phyloP scores from a whole-genome alignment of 2,888 invertebrate genomes.

The Unio delphinus region DNA sequence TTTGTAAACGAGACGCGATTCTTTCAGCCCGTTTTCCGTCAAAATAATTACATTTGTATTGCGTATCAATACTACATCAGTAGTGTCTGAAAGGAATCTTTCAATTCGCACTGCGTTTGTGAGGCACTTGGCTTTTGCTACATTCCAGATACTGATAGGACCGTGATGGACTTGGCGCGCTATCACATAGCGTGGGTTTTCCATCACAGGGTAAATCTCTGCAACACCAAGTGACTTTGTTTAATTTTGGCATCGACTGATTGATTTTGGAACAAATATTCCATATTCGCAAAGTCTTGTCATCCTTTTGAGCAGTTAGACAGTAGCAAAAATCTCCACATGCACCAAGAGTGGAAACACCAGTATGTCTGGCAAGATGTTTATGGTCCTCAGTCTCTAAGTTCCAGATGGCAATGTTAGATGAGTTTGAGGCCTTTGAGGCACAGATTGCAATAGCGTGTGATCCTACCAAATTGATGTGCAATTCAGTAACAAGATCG shows the following conservation, averaged over 20 bases:
- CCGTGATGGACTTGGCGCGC: slow-evolving; percentile 64
- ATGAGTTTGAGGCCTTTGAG: slow-evolving; percentile 52
- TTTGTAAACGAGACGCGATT: slow-evolving; percentile 61
- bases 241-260: slow-evolving; percentile 59
- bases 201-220: slow-evolving; percentile 57
- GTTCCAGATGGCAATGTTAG: slow-evolving; percentile 68
- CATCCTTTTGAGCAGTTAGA: slow-evolving; percentile 59
- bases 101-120: slow-evolving; percentile 60
- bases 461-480: slow-evolving; percentile 61
- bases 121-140: slow-evolving; percentile 58
- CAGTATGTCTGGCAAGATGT: slow-evolving; percentile 65
- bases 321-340: slow-evolving; percentile 63
- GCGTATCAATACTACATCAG: slow-evolving; percentile 62
- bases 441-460: slow-evolving; percentile 63
- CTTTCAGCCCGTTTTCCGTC: slow-evolving; percentile 62
- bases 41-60: slow-evolving; percentile 64
- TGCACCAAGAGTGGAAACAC: slow-evolving; percentile 56
- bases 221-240: slow-evolving; percentile 55
- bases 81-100: slow-evolving; percentile 58
- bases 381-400: slow-evolving; percentile 70
- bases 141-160: slow-evolving; percentile 67
- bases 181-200: slow-evolving; percentile 63
- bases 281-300: slow-evolving; percentile 64
- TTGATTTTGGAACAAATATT: slow-evolving; percentile 62
- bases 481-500: slow-evolving; percentile 57